phyloP scores from a whole-genome alignment of 1,140 invertebrate species.

The Epicauta chinensis region DNA sequence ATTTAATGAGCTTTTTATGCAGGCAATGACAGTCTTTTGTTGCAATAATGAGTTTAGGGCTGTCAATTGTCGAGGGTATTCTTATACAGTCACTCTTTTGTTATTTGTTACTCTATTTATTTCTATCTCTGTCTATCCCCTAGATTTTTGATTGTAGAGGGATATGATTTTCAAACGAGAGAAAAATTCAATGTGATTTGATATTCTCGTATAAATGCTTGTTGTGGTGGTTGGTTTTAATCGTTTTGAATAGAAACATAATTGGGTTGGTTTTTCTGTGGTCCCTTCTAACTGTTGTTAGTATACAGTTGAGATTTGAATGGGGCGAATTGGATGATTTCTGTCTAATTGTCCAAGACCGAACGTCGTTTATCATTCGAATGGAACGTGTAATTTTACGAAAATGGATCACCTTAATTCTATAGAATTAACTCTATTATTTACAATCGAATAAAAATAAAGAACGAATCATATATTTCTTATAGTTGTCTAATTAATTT shows the following conservation, averaged over 20 bases:
- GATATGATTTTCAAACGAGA: constrained; percentile 1
- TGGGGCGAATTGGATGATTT: neutral
- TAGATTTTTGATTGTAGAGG: constrained; percentile 7
- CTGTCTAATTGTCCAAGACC: constrained; percentile 9
- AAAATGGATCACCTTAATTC: no score
- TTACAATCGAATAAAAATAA: no score
- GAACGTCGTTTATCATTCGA: constrained; percentile 12
- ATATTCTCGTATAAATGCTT: constrained; percentile 7
- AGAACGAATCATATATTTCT: no score
- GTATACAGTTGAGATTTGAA: neutral
- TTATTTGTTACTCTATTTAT: neutral
- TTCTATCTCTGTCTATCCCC: neutral
- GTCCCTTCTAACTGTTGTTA: neutral
- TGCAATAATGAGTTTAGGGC: constrained; percentile 43
- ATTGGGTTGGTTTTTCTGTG: constrained; percentile 1
- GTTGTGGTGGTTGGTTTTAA: constrained; percentile 7
- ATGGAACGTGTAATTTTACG: constrained; percentile 1
- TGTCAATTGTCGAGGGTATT: constrained; percentile 36
- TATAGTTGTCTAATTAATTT: no score
- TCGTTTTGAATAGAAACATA: constrained; percentile 11
- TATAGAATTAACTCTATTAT: no score
- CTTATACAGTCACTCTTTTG: constrained; percentile 15
- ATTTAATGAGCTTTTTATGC: constrained; percentile 44
- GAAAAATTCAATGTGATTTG: neutral
- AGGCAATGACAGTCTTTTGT: constrained; percentile 44